Evolutionary conservation across 1,140 invertebrate species (phyloP).

Genomic region (Laodelphax striatellus): DNA sequence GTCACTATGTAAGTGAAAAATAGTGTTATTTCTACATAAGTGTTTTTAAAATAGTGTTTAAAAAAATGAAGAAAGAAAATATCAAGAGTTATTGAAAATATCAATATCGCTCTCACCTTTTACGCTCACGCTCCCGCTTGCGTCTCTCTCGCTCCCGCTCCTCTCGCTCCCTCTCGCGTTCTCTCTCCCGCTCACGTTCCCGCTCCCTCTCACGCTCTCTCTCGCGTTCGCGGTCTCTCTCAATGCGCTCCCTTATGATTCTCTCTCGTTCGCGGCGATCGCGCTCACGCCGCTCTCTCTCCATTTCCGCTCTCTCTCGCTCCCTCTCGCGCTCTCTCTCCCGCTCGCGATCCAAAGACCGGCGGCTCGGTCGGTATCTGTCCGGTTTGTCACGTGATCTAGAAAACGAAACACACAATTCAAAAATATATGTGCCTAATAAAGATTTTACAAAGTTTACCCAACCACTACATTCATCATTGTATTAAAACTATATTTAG

Average conservation of each 20-base stretch:
- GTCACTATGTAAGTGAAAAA: too few species aligned
- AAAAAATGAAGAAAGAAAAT: too few species aligned
- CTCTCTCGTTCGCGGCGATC: constrained; percentile 19
- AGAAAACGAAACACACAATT: too few species aligned
- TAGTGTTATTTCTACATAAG: too few species aligned
- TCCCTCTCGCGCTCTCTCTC: constrained; percentile 23
- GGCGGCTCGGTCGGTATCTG: constrained; percentile 26
- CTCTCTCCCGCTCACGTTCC: constrained; percentile 24
- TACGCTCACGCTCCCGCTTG: constrained; percentile 3
- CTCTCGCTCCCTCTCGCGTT: constrained; percentile 32
- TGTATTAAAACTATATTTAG: too few species aligned
- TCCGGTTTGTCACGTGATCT: constrained; percentile 28
- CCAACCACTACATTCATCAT: too few species aligned
- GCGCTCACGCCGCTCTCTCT: constrained; percentile 10
- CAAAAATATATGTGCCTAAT: not conserved
- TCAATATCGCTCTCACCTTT: constrained; percentile 27
- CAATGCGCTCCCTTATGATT: constrained; percentile 20
- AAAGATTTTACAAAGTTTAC: too few species aligned
- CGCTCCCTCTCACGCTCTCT: constrained; percentile 21
- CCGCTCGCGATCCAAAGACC: constrained; percentile 22
- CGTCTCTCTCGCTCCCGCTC: constrained; percentile 29
- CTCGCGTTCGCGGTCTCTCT: constrained; percentile 4
- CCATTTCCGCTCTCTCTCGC: constrained; percentile 12
- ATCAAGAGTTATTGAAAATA: too few species aligned
- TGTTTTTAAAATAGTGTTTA: too few species aligned